These are phyloP conservation scores for Stenodema calcarata DNA, from an alignment of 2,888 invertebrate species.

Conservation along the genomic window DNA sequence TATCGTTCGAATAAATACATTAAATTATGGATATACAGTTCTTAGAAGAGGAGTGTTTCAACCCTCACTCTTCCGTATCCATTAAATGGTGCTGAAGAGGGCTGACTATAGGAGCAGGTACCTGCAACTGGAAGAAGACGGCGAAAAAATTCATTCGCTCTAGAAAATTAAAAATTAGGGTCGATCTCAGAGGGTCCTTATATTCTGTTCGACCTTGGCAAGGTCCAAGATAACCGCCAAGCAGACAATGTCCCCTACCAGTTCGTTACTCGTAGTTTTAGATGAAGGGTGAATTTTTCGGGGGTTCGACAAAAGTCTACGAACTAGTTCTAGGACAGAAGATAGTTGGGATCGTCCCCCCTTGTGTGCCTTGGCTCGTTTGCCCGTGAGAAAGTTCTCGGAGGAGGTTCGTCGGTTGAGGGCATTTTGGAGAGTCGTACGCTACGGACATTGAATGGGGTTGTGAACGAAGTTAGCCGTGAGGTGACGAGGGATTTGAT, in stretches of 20 bases:
- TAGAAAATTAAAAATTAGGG: not conserved
- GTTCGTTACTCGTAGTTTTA: not conserved
- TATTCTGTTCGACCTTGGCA: conserved; percentile 18
- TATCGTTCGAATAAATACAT: not conserved
- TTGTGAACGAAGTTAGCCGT: too few species aligned
- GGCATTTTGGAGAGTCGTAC: not conserved
- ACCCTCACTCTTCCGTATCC: not conserved
- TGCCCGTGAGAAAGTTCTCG: conserved; percentile 16
- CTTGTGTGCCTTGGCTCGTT: not conserved
- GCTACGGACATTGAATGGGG: too few species aligned
- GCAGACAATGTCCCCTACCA: not conserved
- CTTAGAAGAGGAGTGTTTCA: too few species aligned
- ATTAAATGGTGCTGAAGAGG: not conserved
- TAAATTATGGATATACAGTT: not conserved
- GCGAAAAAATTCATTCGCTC: not conserved
- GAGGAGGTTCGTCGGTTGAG: conserved; percentile 16
- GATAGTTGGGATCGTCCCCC: not conserved
- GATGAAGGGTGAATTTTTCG: conserved; percentile 5
- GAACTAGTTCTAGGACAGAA: conserved; percentile 4
- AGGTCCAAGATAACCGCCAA: conserved; percentile 29
- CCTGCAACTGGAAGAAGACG: too few species aligned
- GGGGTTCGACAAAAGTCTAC: conserved; percentile 9
- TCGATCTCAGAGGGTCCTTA: not conserved
- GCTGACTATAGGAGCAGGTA: not conserved
- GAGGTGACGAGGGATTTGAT: too few species aligned